Percentiles rank a stretch among this genome's conserved stretches.
phyloP scores from a whole-genome alignment of 2,113 vertebrate species.

The Perccottus glenii region DNA sequence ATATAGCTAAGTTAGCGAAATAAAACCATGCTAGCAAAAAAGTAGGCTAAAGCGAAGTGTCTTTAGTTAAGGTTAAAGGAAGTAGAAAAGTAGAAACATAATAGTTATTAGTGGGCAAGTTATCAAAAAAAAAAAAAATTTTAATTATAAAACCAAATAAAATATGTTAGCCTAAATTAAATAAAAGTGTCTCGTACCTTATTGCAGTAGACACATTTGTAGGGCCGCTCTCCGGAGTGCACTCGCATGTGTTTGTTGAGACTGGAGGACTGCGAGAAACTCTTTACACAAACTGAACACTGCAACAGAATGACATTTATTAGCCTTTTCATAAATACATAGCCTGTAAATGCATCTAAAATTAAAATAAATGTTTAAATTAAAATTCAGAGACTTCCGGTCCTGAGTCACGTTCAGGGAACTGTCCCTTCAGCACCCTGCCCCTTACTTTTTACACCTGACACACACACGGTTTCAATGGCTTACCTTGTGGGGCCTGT shows the following conservation, averaged over 20 bases:
- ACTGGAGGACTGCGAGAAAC: conserved; percentile 97
- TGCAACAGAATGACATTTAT: conserved; percentile 43
- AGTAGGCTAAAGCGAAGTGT: too few relatives aligned
- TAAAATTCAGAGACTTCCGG: neutral
- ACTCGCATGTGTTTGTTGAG: conserved; percentile 98
- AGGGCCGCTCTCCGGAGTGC: conserved; percentile 95
- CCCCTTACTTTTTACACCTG: neutral
- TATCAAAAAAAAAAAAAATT: too few relatives aligned
- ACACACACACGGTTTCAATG: conserved; percentile 23
- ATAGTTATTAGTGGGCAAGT: too few relatives aligned
- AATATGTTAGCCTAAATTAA: neutral
- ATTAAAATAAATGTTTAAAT: too few relatives aligned
- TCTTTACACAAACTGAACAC: conserved; percentile 95
- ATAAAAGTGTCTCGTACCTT: conserved; percentile 88
- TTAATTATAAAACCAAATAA: too few relatives aligned
- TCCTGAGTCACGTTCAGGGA: conserved; percentile 8
- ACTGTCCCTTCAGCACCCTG: conserved; percentile 70
- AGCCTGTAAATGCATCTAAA: too few relatives aligned
- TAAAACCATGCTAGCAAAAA: neutral
- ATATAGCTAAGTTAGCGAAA: neutral
- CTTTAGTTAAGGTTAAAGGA: too few relatives aligned
- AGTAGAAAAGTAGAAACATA: too few relatives aligned
- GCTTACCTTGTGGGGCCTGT: conserved; percentile 94
- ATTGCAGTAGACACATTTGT: conserved; percentile 98
- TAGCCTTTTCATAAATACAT: neutral